These are phyloP conservation scores for Dicentrarchus labrax DNA, from an alignment of 2,113 vertebrate genomes.

Conservation along the genomic window DNA sequence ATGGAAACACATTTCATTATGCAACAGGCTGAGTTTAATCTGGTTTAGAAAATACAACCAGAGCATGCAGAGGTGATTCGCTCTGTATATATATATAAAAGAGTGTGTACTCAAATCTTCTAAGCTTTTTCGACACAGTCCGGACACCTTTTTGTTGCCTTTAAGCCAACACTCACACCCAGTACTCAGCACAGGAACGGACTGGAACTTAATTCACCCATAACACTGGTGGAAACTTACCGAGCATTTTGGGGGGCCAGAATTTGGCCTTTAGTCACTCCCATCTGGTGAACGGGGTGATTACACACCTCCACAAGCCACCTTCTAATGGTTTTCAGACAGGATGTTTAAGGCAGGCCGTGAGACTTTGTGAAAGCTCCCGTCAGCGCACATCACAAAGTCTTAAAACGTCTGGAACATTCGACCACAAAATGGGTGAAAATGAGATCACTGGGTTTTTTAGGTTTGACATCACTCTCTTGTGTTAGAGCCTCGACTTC, in stretches of 20 bases:
- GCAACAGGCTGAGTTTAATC: conserved; percentile 11
- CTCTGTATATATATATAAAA: background rate
- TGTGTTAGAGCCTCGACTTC: background rate
- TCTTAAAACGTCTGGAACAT: conserved; percentile 30
- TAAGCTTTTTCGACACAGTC: background rate
- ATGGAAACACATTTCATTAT: conserved; percentile 32
- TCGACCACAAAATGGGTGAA: conserved; percentile 24
- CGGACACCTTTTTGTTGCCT: background rate
- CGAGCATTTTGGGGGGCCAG: background rate
- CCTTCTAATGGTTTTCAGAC: conserved; percentile 26
- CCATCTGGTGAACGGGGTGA: background rate
- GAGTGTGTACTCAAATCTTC: background rate
- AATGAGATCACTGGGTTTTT: conserved; percentile 37
- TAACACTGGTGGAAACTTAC: background rate
- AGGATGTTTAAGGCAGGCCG: background rate
- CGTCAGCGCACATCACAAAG: background rate
- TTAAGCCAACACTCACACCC: background rate
- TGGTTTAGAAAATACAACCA: background rate
- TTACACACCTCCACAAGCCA: conserved; percentile 3
- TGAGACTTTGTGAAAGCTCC: background rate
- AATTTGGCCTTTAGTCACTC: background rate
- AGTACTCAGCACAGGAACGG: background rate
- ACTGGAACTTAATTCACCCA: too few relatives aligned
- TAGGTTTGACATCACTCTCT: conserved; percentile 24
- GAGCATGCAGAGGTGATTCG: background rate